Conservation (phyloP, 2,113 vertebrate genomes). For the Ptilonorhynchus violaceus region DNA sequence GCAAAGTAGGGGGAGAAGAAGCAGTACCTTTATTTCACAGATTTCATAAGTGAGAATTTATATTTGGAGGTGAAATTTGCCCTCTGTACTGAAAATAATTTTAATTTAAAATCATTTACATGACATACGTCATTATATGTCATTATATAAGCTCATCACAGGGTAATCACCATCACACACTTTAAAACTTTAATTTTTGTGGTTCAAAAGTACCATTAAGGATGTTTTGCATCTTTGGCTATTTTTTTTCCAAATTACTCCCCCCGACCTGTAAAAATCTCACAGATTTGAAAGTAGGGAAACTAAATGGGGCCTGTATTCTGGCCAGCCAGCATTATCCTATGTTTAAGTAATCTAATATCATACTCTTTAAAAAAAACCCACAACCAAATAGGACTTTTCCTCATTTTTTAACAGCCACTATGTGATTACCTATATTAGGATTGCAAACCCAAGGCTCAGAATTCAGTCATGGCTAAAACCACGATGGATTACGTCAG, state of each 20-base stretch:
- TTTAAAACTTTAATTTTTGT: not conserved
- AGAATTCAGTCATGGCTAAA: not conserved
- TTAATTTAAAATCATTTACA: not conserved
- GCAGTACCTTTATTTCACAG: not conserved
- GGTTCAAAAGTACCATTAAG: not conserved
- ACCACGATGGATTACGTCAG: not conserved
- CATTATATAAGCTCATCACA: not conserved
- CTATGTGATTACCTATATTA: not conserved
- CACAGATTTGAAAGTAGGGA: not conserved
- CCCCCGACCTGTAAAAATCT: not conserved
- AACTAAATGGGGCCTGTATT: not conserved
- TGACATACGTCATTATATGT: not conserved
- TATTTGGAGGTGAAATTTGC: not conserved
- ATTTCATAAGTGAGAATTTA: not conserved
- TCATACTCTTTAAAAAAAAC: not conserved
- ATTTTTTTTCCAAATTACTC: not conserved
- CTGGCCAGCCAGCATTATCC: not conserved
- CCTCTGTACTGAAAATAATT: accelerated
- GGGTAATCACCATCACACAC: not conserved
- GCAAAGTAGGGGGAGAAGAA: not conserved
- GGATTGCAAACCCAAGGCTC: not conserved
- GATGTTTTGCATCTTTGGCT: not conserved
- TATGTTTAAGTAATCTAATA: not conserved
- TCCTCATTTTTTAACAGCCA: not conserved
- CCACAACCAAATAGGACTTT: not conserved